Conservation (phyloP, 53 echinoderm and acorn worm species). For the Paelopatides confundens region DNA sequence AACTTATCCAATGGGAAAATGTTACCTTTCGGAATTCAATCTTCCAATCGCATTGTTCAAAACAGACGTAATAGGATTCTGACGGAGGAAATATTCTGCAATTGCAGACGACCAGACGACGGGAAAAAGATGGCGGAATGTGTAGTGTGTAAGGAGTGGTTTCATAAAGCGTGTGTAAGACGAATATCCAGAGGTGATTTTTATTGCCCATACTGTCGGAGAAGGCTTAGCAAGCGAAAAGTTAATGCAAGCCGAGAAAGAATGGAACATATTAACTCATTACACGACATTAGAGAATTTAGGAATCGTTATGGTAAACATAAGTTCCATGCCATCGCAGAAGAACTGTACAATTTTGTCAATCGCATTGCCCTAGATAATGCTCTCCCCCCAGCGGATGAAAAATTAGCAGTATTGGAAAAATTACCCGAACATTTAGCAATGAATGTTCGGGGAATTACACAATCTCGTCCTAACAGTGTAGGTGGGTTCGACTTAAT, state of each 20-base stretch:
- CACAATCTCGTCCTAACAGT: neutral
- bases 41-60: neutral
- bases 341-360: neutral
- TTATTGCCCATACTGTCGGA: neutral
- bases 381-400: neutral
- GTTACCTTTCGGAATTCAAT: neutral
- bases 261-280: neutral
- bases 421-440: slow-evolving; percentile 4
- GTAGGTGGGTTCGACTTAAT: neutral
- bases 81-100: neutral
- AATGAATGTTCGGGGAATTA: neutral
- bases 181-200: neutral
- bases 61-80: neutral
- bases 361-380: neutral
- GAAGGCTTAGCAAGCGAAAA: neutral
- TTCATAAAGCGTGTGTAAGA: neutral
- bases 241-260: slow-evolving; percentile 4
- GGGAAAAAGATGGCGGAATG: neutral
- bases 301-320: slow-evolving; percentile 9
- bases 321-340: neutral
- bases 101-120: neutral
- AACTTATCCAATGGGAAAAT: neutral
- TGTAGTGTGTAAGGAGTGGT: neutral
- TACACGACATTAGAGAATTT: neutral
- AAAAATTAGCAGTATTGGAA: neutral